These are phyloP conservation scores for Latrodectus geometricus DNA, from an alignment of 1,140 invertebrate genomes.

Conservation along the genomic window DNA sequence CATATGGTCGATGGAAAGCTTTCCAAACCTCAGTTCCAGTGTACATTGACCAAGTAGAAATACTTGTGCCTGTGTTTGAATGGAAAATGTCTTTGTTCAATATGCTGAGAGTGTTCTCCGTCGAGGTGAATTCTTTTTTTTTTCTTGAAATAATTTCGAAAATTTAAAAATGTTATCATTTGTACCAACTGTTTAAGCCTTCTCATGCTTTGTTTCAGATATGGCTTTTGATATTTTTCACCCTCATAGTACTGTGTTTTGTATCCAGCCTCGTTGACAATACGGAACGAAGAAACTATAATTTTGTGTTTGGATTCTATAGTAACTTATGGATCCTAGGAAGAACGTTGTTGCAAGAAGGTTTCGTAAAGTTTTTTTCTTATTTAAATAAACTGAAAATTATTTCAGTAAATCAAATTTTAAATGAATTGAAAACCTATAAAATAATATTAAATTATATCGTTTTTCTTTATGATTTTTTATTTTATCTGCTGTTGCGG, in stretches of 20 bases:
- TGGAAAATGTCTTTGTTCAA: slow-evolving; percentile 38
- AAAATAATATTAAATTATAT: no score
- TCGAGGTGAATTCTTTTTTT: neutral
- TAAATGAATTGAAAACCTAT: no score
- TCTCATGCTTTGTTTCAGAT: neutral
- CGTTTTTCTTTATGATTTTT: no score
- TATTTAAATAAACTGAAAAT: no score
- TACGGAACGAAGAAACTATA: neutral
- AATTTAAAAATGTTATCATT: neutral
- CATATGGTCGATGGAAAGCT: slow-evolving; percentile 1
- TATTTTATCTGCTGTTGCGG: no score
- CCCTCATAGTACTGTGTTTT: neutral
- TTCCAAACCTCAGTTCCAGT: slow-evolving; percentile 26
- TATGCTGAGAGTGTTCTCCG: slow-evolving; percentile 6
- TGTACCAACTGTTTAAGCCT: neutral
- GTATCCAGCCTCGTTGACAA: neutral
- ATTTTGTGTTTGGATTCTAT: neutral
- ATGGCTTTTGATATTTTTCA: slow-evolving; percentile 17
- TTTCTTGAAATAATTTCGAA: neutral
- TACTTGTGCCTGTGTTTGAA: slow-evolving; percentile 15
- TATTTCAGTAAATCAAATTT: no score
- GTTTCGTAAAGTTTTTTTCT: neutral
- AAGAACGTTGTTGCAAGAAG: slow-evolving; percentile 13
- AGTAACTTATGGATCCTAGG: slow-evolving; percentile 7
- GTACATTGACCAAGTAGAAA: slow-evolving; percentile 40